phyloP scores from a whole-genome alignment of 1,140 invertebrate species.

The Drosophila triauraria region DNA sequence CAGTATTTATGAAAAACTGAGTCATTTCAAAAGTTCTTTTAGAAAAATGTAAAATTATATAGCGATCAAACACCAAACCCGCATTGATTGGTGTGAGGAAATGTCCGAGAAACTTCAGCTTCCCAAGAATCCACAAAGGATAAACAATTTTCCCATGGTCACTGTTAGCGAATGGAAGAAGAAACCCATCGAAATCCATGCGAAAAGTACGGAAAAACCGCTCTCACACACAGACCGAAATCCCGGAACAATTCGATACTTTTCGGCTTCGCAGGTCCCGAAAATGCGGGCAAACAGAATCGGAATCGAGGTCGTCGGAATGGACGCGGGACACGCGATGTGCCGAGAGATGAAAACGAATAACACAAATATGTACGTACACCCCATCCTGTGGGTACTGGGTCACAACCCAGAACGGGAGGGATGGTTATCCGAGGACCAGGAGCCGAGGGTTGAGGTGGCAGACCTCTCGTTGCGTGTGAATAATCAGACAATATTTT shows the following conservation, averaged over 20 bases:
- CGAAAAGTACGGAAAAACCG: conserved; percentile 60
- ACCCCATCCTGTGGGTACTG: conserved; percentile 56
- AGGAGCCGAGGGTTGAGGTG: conserved; percentile 9
- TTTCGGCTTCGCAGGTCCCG: conserved; percentile 68
- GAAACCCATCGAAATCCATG: conserved; percentile 47
- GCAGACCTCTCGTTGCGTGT: conserved; percentile 53
- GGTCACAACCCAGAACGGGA: conserved; percentile 46
- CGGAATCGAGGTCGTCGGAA: conserved; percentile 40
- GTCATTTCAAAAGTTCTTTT: background rate
- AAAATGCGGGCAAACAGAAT: conserved; percentile 74
- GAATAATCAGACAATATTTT: conserved; percentile 72
- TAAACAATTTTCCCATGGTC: conserved; percentile 58
- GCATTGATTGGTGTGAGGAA: conserved; percentile 53
- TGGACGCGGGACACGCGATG: conserved; percentile 67
- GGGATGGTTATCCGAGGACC: conserved; percentile 31
- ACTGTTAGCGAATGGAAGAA: conserved; percentile 13
- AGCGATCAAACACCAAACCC: conserved; percentile 36
- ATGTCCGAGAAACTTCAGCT: conserved; percentile 20
- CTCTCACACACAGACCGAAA: conserved; percentile 21
- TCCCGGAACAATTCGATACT: conserved; percentile 72
- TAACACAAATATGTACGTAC: conserved; percentile 40
- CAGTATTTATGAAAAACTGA: background rate
- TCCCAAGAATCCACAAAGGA: conserved; percentile 59
- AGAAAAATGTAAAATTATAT: background rate
- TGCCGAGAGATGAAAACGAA: conserved; percentile 53